Evolutionary conservation across 2,888 invertebrate genomes (phyloP), one percentile per base, ranked within the genome.

Genomic region (Dendrolimus houi): DNA sequence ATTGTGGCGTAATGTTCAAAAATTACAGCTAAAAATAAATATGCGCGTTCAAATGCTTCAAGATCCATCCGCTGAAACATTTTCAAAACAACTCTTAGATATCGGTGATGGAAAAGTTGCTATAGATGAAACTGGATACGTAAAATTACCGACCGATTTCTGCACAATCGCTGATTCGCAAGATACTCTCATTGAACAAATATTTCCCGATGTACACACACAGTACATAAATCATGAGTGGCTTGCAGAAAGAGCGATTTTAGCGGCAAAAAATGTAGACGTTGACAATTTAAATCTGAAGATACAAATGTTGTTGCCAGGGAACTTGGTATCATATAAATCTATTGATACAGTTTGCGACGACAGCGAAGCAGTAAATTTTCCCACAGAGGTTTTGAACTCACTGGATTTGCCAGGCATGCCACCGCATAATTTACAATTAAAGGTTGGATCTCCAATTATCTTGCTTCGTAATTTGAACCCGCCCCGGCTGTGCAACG

Each of bases 381-480:
- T 56, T 70, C 69, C 72, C 62, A 63, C 57, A 59, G 71, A 74
- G 66, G 62, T 73, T 70, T 70, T 72, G 63, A 17, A 17, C 2
- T 17, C 17, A 17, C 2, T 17, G 2, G 17, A 17, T 17, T 2
- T 17, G 0, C 17, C 17, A 2, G 17, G 17, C 1, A 72, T 67
- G 60, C 66, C 67, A 64, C 62, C 64, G 57, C 68, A 71, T 62
- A 69, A 69, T 69, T 66, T 74, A 62, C 62, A 54, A 9, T 62
- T 73, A 55, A 72, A 72, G 61, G 65, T 71, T 64, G 69, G 71
- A 59, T 68, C 68, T 8, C 63, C 67, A 63, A 64, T 72, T 14
- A 76, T 71, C 59, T 69, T 73, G 73, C 71, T 71, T 14, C 55
- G 68, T 60, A 67, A 70, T 54, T 47, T 66, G 58, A 67, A 67